These are phyloP conservation scores for Archips crataeganus DNA, from an alignment of 2,888 invertebrate genomes.

Conservation along the genomic window DNA sequence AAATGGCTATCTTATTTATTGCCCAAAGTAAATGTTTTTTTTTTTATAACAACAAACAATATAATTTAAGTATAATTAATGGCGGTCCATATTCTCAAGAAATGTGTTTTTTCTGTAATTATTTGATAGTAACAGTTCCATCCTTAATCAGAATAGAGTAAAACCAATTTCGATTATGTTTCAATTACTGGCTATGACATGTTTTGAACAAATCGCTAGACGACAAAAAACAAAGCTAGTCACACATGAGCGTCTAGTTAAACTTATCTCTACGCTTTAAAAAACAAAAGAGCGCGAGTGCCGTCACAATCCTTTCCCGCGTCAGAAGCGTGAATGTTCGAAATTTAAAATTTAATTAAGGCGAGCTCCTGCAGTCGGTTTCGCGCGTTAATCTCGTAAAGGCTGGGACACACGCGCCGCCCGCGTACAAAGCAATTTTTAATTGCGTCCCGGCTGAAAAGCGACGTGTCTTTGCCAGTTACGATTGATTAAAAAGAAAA, in stretches of 20 bases:
- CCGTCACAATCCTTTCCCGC: constrained; percentile 59
- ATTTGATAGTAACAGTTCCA: too few relatives aligned
- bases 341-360: constrained; percentile 79
- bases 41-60: too few relatives aligned
- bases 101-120: too few relatives aligned
- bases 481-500: constrained; percentile 74
- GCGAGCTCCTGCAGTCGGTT: constrained; percentile 62
- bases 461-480: constrained; percentile 72
- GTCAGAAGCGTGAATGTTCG: constrained; percentile 61
- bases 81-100: too few relatives aligned
- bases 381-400: constrained; percentile 74
- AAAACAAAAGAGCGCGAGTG: constrained; percentile 47
- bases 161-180: neutral
- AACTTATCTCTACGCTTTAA: constrained; percentile 27
- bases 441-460: constrained; percentile 71
- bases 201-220: neutral
- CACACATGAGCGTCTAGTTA: constrained; percentile 1
- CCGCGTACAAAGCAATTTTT: constrained; percentile 77
- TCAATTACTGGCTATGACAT: neutral
- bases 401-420: constrained; percentile 64
- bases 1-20: too few relatives aligned
- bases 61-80: too few relatives aligned
- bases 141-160: too few relatives aligned
- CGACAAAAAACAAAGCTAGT: neutral
- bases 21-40: too few relatives aligned